A percentile compares a stretch with the other conserved stretches of the same genome.
These are phyloP conservation scores for Hyposoter dolosus DNA, from an alignment of 2,888 invertebrate species.

Conservation along the genomic window DNA sequence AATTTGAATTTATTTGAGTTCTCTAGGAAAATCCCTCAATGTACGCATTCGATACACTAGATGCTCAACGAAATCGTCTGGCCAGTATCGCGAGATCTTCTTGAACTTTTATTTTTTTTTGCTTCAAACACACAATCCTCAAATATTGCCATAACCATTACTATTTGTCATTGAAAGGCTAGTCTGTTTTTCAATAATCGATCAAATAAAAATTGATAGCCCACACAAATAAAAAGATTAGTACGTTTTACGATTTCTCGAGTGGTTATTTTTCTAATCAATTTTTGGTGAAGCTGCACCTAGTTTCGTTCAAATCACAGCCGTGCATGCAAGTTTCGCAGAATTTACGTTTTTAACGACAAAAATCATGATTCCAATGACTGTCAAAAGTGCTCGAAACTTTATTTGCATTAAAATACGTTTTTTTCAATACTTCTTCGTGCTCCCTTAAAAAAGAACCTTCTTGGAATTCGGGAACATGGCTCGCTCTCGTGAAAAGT, in stretches of 20 bases:
- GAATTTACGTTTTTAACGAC: neutral
- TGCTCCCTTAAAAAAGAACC: neutral
- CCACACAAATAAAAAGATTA: neutral
- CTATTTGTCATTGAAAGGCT: neutral
- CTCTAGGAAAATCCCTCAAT: neutral
- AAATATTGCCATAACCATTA: neutral
- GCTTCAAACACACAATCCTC: neutral
- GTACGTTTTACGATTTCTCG: neutral
- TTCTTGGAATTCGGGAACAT: neutral
- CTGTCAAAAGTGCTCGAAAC: neutral
- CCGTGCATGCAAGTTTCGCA: neutral
- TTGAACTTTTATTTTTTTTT: neutral
- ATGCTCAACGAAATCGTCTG: neutral
- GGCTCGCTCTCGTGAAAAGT: neutral
- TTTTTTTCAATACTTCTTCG: neutral
- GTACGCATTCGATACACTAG: neutral
- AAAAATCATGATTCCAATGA: neutral
- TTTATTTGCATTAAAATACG: neutral
- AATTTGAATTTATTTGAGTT: neutral
- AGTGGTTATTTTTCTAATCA: neutral
- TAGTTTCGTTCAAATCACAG: neutral
- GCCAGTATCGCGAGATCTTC: neutral
- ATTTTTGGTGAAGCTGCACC: neutral
- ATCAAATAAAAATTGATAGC: neutral
- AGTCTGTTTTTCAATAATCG: neutral